Conservation (phyloP, 1,140 invertebrate species). For the Tyrophagus putrescentiae region DNA sequence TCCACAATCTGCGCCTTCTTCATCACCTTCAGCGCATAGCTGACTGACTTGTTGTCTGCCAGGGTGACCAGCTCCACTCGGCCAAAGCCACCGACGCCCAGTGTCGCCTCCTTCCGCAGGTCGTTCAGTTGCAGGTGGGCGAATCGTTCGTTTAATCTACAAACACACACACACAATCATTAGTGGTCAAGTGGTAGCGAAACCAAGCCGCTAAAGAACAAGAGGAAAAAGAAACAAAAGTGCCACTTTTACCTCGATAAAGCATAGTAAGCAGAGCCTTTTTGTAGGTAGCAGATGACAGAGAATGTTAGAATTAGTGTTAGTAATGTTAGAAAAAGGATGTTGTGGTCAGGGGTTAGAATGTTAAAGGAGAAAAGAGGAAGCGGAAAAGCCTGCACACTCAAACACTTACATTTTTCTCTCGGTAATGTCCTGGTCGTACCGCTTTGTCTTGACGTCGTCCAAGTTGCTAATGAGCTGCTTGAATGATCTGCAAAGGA, state of each 20-base stretch:
- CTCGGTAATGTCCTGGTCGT: conserved; percentile 45
- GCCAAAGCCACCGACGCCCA: conserved; percentile 91
- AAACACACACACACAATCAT: too few species aligned
- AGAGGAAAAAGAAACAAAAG: too few species aligned
- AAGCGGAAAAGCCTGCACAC: not conserved
- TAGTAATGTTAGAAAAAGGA: too few species aligned
- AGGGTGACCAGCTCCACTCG: conserved; percentile 83
- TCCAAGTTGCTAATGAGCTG: conserved; percentile 68
- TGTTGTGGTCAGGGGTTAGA: not conserved
- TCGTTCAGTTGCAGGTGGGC: conserved; percentile 64
- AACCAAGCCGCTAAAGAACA: too few species aligned
- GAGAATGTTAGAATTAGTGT: too few species aligned
- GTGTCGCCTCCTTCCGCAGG: conserved; percentile 62
- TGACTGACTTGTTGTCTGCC: conserved; percentile 55
- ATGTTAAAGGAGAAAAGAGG: not conserved
- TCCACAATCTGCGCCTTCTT: conserved; percentile 98
- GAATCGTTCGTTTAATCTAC: conserved; percentile 61
- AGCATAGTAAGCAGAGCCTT: too few species aligned
- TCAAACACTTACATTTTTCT: conserved; percentile 30
- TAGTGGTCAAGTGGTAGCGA: too few species aligned
- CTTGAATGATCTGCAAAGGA: conserved; percentile 64
- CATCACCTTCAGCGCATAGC: conserved; percentile 95
- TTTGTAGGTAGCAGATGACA: too few species aligned
- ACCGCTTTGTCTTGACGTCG: conserved; percentile 77
- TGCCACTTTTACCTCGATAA: too few species aligned